Evolutionary conservation across 2,113 vertebrate species (phyloP), one percentile per base, ranked within the genome.

Genomic region (Hymenochirus boettgeri): DNA sequence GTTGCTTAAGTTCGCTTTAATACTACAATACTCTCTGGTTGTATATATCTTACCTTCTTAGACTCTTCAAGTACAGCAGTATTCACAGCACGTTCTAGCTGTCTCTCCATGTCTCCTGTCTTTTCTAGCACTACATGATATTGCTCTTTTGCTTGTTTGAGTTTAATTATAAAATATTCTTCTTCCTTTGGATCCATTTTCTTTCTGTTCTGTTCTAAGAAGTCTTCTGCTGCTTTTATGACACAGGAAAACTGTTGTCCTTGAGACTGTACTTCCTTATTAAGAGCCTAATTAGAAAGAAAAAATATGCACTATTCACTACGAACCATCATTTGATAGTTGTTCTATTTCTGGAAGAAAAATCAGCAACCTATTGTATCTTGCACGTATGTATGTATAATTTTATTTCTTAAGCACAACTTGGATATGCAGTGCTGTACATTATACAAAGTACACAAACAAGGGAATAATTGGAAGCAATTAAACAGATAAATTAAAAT

Each of bases 1-100:
- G n/a, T n/a, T n/a, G n/a, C n/a, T n/a, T n/a, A n/a, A n/a, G n/a
- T n/a, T n/a, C n/a, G n/a, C n/a, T n/a, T n/a, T n/a, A n/a, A n/a
- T n/a, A 9, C 10, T 35, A 35, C 15, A 35, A 35, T 0, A 13
- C 33, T 35, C 9, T 3, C 33, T 7, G 33, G 15, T 35, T 13
- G 15, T 3, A 35, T 35, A 35, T 35, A 25, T 4, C 0, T 80
- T 73, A 98, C 96, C 90, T 91, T 93, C 57, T 97, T 93, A 0
- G 92, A 94, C 79, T 98, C 90, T 70, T 97, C 92, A 64, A 93
- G 91, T 8, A 94, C 75, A 0, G 92, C 92, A 53, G 90, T 85
- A 33, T 65, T 87, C 74, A 99, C 90, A 3, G 91, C 83, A 0
- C 73, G 79, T 74, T 94, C 87, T 65, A 98, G 69, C 60, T 93